Conservation (phyloP, 2,797 vertebrate species). For the Selene dorsalis region DNA sequence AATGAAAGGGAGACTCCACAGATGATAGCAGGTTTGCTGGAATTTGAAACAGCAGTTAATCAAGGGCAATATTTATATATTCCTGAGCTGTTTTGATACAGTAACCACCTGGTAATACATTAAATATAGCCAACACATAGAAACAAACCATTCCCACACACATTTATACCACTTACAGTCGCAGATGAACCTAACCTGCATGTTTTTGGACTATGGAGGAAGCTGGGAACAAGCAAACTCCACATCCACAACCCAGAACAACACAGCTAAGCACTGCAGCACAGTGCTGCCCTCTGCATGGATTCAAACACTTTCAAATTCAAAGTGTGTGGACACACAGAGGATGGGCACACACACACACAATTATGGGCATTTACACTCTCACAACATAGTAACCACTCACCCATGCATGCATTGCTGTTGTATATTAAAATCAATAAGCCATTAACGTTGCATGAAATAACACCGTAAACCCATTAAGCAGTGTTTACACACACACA, state of each 20-base stretch:
- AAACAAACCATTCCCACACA: not conserved
- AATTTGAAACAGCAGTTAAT: slow-evolving; percentile 5
- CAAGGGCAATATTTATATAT: not conserved
- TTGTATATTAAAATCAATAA: not conserved
- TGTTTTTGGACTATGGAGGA: not conserved
- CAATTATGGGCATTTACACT: not conserved
- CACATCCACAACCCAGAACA: not conserved
- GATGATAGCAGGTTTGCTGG: not conserved
- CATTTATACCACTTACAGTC: not conserved
- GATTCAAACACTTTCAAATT: not conserved
- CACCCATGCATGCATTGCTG: not conserved
- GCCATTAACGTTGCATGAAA: not conserved
- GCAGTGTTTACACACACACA: not conserved
- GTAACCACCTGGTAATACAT: not conserved
- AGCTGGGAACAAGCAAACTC: not conserved
- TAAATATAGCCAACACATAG: not conserved
- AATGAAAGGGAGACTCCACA: slow-evolving; percentile 2
- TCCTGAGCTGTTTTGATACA: not conserved
- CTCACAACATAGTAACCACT: not conserved
- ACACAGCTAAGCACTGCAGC: not conserved
- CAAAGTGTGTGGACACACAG: not conserved
- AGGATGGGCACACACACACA: not conserved
- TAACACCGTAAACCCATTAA: not conserved
- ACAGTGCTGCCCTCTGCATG: not conserved
- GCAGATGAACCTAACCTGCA: not conserved